A percentile compares a stretch with the other conserved stretches of the same genome.
Conservation (phyloP, 1,140 invertebrate genomes). For the Microplitis demolitor region DNA sequence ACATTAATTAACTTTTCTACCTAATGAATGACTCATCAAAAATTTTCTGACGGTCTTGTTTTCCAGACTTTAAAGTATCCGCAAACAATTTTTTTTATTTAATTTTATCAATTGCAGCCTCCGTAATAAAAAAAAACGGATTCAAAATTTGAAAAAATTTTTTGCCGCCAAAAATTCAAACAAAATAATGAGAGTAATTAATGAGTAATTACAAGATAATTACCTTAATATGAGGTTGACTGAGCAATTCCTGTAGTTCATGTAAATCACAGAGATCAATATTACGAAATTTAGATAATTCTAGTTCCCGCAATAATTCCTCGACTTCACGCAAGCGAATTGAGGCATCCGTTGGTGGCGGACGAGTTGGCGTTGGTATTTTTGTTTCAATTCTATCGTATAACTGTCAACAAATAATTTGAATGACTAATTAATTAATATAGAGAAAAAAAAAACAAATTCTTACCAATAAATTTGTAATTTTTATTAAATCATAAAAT, state of each 20-base stretch:
- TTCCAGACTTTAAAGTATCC: no score
- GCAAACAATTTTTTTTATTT: no score
- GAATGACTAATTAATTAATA: neutral
- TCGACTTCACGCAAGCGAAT: constrained; percentile 76
- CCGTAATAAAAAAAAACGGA: no score
- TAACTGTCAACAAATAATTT: constrained; percentile 65
- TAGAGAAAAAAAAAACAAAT: constrained; percentile 2
- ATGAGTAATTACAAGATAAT: constrained; percentile 47
- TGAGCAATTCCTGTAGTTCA: constrained; percentile 80
- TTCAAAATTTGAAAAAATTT: no score
- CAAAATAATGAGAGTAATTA: neutral
- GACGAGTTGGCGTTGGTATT: constrained; percentile 73
- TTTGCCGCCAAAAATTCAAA: neutral
- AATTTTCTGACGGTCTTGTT: no score
- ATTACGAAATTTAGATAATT: constrained; percentile 61
- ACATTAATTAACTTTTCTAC: no score
- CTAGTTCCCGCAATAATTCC: constrained; percentile 68
- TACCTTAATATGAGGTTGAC: constrained; percentile 86
- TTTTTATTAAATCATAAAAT: constrained; percentile 31
- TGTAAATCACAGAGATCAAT: constrained; percentile 74
- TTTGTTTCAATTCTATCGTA: constrained; percentile 84
- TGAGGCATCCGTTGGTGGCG: constrained; percentile 81
- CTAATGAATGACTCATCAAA: no score
- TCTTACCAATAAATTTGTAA: constrained; percentile 16
- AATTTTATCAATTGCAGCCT: no score